Conservation (phyloP, 2,888 invertebrate species). For the Chrysolina oricalcia region DNA sequence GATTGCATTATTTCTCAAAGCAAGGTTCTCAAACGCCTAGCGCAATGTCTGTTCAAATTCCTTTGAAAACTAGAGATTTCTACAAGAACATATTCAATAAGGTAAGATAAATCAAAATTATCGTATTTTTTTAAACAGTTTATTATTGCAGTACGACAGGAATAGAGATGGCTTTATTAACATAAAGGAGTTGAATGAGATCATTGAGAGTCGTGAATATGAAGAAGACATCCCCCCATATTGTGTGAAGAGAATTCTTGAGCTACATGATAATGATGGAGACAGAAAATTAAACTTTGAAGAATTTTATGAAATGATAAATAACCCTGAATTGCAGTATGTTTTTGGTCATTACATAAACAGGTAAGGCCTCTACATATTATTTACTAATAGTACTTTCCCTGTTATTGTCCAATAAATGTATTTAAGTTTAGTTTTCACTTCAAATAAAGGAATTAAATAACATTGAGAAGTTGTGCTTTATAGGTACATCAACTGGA, state of each 20-base stretch:
- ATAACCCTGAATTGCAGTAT: conserved; percentile 72
- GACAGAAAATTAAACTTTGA: conserved; percentile 81
- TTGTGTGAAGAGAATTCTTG: conserved; percentile 79
- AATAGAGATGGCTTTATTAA: conserved; percentile 81
- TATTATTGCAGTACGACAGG: conserved; percentile 77
- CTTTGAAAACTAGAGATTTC: conserved; percentile 58
- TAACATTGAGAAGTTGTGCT: conserved; percentile 74
- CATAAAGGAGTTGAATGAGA: conserved; percentile 77
- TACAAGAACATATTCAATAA: conserved; percentile 62
- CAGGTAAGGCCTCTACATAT: conserved; percentile 66
- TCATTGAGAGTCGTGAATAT: conserved; percentile 77
- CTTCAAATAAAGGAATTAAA: too few species aligned
- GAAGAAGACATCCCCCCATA: conserved; percentile 79
- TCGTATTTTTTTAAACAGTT: background rate
- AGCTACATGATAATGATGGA: conserved; percentile 77
- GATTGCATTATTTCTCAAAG: background rate
- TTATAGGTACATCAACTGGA: conserved; percentile 58
- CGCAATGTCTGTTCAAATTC: conserved; percentile 48
- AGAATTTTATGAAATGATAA: conserved; percentile 83
- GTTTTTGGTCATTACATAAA: conserved; percentile 42
- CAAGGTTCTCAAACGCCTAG: background rate
- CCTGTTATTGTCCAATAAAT: too few species aligned
- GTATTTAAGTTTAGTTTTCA: too few species aligned
- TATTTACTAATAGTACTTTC: conserved; percentile 72
- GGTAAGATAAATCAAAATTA: conserved; percentile 68